These are phyloP conservation scores for Lumbricus terrestris DNA, from an alignment of 2,888 invertebrate genomes.

Conservation along the genomic window DNA sequence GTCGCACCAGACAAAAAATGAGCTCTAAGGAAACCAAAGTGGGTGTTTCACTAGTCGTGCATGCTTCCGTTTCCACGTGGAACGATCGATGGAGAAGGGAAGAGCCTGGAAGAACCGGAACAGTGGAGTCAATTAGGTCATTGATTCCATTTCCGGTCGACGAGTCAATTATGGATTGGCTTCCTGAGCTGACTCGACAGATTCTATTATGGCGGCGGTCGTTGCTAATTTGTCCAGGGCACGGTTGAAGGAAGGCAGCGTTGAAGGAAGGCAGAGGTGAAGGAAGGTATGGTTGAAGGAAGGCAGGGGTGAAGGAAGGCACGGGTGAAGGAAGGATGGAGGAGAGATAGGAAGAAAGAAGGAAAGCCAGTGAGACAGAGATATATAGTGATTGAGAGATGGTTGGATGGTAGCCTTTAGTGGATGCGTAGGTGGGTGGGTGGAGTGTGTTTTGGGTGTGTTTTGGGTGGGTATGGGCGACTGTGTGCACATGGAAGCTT, in stretches of 20 bases:
- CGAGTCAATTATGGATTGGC: neutral
- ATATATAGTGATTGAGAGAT: too few relatives aligned
- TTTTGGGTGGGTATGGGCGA: too few relatives aligned
- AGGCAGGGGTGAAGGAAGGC: neutral
- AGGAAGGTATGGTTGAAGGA: neutral
- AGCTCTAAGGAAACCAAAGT: too few relatives aligned
- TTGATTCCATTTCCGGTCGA: neutral
- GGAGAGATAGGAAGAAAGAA: too few relatives aligned
- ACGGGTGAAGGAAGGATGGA: too few relatives aligned
- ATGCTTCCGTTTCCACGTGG: neutral
- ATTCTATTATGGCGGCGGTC: neutral
- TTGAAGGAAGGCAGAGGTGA: too few relatives aligned
- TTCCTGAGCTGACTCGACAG: neutral
- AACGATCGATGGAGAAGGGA: neutral
- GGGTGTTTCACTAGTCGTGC: neutral
- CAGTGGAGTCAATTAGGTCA: neutral
- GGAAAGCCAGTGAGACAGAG: too few relatives aligned
- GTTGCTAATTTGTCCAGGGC: neutral
- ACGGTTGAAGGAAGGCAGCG: neutral
- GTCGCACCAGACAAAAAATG: too few relatives aligned
- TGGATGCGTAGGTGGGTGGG: too few relatives aligned
- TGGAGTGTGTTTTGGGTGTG: too few relatives aligned
- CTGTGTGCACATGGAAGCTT: too few relatives aligned
- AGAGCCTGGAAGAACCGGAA: neutral
- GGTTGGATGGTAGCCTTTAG: too few relatives aligned